Conservation (phyloP, 2,113 vertebrate genomes). For the Petaurus breviceps region DNA sequence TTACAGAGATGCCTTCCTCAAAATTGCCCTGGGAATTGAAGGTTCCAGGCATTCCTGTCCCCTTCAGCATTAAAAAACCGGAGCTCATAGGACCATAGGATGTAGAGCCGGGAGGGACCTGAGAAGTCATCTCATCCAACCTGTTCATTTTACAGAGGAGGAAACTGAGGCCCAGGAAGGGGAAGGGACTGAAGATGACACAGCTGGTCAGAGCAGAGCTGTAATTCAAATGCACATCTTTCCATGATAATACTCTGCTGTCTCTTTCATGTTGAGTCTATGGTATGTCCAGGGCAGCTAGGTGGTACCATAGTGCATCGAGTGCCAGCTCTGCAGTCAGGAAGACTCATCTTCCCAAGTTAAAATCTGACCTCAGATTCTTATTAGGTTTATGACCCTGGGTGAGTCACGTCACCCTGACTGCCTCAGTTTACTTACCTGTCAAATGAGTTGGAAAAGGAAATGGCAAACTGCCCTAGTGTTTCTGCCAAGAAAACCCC, state of each 20-base stretch:
- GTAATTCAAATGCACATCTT: background rate
- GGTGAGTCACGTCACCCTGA: background rate
- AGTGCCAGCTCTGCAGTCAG: rapidly evolving
- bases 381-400: background rate
- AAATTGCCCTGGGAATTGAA: background rate
- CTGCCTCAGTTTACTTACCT: slow-evolving; percentile 6
- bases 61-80: background rate
- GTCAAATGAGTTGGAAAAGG: background rate
- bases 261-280: background rate
- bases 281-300: background rate
- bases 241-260: background rate
- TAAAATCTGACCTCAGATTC: background rate
- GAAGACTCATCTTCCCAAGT: background rate
- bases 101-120: background rate
- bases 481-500: background rate
- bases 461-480: background rate
- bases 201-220: background rate
- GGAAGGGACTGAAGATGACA: background rate
- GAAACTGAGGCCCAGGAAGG: background rate
- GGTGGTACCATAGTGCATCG: background rate
- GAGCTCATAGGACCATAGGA: background rate
- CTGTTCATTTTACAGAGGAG: background rate
- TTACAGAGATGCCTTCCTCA: background rate
- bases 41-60: background rate
- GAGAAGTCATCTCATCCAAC: background rate